Conservation (phyloP, 2,888 invertebrate genomes). For the Arrhopalites spinosus region DNA sequence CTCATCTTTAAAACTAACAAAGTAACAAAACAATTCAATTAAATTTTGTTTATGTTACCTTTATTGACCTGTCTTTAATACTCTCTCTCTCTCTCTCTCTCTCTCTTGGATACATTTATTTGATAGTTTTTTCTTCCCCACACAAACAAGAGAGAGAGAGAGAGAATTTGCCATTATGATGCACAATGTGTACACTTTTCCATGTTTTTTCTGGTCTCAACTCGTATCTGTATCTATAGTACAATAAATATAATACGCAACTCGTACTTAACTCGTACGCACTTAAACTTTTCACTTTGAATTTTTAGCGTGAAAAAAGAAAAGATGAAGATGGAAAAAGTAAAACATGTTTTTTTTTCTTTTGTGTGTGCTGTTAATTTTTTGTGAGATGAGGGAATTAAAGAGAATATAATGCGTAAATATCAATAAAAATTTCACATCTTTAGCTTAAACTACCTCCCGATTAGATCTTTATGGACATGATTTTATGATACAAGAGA, state of each 20-base stretch:
- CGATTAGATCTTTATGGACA: slow-evolving; percentile 19
- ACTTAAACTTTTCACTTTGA: too few relatives aligned
- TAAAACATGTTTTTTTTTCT: too few relatives aligned
- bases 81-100: background rate
- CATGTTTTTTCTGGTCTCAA: too few relatives aligned
- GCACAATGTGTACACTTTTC: too few relatives aligned
- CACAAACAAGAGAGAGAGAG: too few relatives aligned
- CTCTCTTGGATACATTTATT: background rate
- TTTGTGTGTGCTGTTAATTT: background rate
- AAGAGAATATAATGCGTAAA: slow-evolving; percentile 13
- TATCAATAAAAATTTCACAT: slow-evolving; percentile 27
- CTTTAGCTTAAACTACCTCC: slow-evolving; percentile 12
- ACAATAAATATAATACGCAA: too few relatives aligned
- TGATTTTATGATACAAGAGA: slow-evolving; percentile 6
- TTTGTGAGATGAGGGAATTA: slow-evolving; percentile 11
- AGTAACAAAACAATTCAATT: slow-evolving; percentile 17
- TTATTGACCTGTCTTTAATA: background rate
- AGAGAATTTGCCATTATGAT: too few relatives aligned
- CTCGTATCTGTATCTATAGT: too few relatives aligned
- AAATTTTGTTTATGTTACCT: slow-evolving; percentile 10
- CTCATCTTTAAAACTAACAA: background rate
- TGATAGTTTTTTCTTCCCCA: too few relatives aligned
- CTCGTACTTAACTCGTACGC: too few relatives aligned
- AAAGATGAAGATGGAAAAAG: too few relatives aligned
- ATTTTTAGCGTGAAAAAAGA: too few relatives aligned